These are phyloP conservation scores for Carcinoscorpius rotundicauda DNA, from an alignment of 1,140 invertebrate species.

Conservation along the genomic window DNA sequence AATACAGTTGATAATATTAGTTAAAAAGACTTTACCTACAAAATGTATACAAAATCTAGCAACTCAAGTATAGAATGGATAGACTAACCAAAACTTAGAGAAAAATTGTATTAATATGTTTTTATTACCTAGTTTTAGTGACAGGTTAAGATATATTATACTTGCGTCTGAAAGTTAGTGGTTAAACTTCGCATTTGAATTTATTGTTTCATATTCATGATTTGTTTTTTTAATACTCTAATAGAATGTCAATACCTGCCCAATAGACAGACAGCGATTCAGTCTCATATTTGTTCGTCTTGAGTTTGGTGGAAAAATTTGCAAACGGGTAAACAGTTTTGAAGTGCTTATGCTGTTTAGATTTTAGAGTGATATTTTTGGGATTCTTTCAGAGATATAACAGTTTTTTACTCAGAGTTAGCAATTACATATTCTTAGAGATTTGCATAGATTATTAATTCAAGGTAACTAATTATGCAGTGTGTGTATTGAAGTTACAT, in stretches of 20 bases:
- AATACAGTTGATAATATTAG: too few species aligned
- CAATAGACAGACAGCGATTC: conserved; percentile 77
- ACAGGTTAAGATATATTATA: too few species aligned
- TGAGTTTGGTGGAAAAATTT: conserved; percentile 49
- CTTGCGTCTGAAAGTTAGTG: too few species aligned
- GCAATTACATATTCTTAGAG: conserved; percentile 3
- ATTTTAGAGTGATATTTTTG: conserved; percentile 7
- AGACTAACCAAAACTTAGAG: too few species aligned
- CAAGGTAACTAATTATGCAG: too few species aligned
- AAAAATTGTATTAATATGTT: too few species aligned
- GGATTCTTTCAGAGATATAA: conserved; percentile 1
- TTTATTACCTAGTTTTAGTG: too few species aligned
- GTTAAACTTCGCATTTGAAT: neutral
- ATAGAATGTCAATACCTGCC: conserved; percentile 86
- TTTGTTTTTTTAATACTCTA: conserved; percentile 21
- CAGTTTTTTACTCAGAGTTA: conserved; percentile 10
- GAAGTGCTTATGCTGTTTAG: neutral
- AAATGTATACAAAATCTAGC: too few species aligned
- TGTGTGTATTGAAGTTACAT: too few species aligned
- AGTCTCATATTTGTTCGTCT: conserved; percentile 59
- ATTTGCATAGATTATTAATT: neutral
- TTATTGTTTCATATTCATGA: neutral
- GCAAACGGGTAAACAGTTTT: conserved; percentile 40
- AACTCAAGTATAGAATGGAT: too few species aligned
- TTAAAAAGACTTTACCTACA: too few species aligned